Evolutionary conservation across 2,113 vertebrate species (phyloP).

Genomic region (Centropus bengalensis): DNA sequence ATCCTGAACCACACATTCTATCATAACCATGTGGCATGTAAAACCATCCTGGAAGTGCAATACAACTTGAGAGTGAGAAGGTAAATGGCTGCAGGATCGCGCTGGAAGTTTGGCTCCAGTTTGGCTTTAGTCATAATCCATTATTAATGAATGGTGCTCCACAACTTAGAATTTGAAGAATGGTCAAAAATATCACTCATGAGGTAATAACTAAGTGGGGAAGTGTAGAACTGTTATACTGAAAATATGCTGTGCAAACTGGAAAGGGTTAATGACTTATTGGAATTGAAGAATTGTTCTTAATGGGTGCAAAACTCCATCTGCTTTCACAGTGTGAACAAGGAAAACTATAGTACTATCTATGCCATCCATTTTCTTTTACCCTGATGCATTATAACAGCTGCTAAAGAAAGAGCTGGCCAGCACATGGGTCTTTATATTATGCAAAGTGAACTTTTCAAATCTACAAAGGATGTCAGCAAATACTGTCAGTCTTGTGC

Average conservation of each 20-base stretch:
- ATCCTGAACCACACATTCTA: background rate
- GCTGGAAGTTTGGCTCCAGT: background rate
- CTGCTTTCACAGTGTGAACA: slow-evolving; percentile 15
- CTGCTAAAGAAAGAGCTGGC: slow-evolving; percentile 39
- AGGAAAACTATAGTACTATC: slow-evolving; percentile 2
- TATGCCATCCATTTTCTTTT: slow-evolving; percentile 26
- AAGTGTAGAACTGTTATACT: background rate
- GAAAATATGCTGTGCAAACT: background rate
- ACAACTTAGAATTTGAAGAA: background rate
- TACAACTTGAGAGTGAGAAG: background rate
- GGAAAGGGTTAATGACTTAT: slow-evolving; percentile 6
- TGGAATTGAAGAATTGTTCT: slow-evolving; percentile 11
- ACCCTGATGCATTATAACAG: slow-evolving; percentile 10
- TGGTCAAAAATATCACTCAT: background rate
- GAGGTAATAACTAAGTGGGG: background rate
- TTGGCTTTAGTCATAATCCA: background rate
- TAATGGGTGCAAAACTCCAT: slow-evolving; percentile 22
- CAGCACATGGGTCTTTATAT: background rate
- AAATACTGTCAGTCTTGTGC: slow-evolving; percentile 22
- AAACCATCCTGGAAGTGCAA: background rate
- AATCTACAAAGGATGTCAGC: slow-evolving; percentile 22
- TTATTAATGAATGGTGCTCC: background rate
- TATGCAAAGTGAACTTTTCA: slow-evolving; percentile 53
- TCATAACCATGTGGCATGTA: background rate
- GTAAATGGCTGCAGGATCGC: background rate